Percentiles rank a stretch among this genome's conserved stretches.
These are phyloP conservation scores for Sphaeridia pumilis DNA, from an alignment of 2,888 invertebrate species.

Conservation along the genomic window DNA sequence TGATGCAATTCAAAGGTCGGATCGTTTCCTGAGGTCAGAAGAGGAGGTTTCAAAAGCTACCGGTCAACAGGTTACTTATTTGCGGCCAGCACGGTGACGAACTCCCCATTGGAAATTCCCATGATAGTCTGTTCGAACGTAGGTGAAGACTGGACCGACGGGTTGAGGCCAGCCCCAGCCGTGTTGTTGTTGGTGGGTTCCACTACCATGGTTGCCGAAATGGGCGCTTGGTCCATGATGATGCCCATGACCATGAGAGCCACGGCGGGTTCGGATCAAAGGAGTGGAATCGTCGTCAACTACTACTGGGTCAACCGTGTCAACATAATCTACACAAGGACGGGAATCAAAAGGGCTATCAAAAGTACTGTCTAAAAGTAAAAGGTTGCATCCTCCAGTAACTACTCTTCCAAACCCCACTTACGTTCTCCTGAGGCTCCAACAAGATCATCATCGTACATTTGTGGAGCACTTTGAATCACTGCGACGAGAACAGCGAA, in stretches of 20 bases:
- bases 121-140: slow-evolving; percentile 32
- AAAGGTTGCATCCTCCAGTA: too few species aligned
- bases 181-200: slow-evolving; percentile 14
- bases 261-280: slow-evolving; percentile 13
- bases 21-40: too few species aligned
- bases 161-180: slow-evolving; percentile 15
- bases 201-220: slow-evolving; percentile 4
- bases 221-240: slow-evolving; percentile 10
- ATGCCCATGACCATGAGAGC: slow-evolving; percentile 15
- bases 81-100: slow-evolving; percentile 28
- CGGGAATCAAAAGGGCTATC: too few species aligned
- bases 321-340: too few species aligned
- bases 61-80: neutral
- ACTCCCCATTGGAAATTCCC: slow-evolving; percentile 34
- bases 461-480: slow-evolving; percentile 23
- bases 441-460: slow-evolving; percentile 23
- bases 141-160: slow-evolving; percentile 34
- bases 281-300: neutral
- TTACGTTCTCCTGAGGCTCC: slow-evolving; percentile 27
- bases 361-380: too few species aligned
- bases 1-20: too few species aligned
- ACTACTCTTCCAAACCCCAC: slow-evolving; percentile 3
- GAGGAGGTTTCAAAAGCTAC: neutral
- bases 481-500: slow-evolving; percentile 23
- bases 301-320: slow-evolving; percentile 7